Conservation (phyloP, 2,113 vertebrate genomes). For the Psilopsiagon aymara region DNA sequence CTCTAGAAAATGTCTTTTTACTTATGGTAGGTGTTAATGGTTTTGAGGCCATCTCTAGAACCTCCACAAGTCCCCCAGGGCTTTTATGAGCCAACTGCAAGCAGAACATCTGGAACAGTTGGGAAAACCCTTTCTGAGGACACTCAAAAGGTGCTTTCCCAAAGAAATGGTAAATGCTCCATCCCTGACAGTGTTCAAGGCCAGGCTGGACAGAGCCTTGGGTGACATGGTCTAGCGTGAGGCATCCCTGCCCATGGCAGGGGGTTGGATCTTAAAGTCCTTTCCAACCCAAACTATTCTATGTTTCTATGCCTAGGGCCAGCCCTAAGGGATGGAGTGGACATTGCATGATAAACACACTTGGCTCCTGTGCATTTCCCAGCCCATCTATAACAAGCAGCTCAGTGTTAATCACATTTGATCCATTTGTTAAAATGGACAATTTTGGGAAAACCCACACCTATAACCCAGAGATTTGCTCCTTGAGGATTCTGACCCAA, state of each 20-base stretch:
- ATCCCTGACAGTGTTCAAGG: no score
- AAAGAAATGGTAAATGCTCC: no score
- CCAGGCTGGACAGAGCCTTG: neutral
- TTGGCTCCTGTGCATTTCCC: neutral
- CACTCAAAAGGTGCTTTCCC: neutral
- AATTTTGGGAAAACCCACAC: neutral
- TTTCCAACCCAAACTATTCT: neutral
- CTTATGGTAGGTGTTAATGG: neutral
- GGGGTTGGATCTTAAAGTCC: neutral
- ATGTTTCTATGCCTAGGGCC: neutral
- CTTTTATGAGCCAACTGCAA: neutral
- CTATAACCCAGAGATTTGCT: neutral
- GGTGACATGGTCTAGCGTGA: neutral
- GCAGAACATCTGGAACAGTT: neutral
- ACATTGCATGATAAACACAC: fast-evolving
- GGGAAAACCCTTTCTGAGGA: neutral
- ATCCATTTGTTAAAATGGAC: neutral
- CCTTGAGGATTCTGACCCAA: neutral
- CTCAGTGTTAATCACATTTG: neutral
- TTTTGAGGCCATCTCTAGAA: neutral
- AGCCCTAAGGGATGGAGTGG: neutral
- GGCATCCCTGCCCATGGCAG: neutral
- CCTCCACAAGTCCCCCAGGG: neutral
- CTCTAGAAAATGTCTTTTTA: neutral
- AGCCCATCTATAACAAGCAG: neutral